Conservation (phyloP, 2,888 invertebrate species). For the Perizoma flavofasciatum region DNA sequence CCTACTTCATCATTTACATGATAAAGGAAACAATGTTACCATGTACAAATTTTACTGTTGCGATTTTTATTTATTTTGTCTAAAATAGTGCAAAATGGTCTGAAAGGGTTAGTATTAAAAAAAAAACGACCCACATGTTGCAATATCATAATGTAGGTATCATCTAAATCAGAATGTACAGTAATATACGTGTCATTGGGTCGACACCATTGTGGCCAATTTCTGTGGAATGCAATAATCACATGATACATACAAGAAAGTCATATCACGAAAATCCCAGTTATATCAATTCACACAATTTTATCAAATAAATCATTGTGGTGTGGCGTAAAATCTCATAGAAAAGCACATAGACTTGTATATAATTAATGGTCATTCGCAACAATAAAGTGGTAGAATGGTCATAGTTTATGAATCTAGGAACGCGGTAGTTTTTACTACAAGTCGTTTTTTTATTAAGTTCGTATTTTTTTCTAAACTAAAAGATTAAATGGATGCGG, state of each 20-base stretch:
- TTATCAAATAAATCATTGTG: slow-evolving; percentile 17
- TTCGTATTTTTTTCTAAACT: no score
- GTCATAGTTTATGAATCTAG: no score
- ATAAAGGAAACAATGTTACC: no score
- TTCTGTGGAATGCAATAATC: slow-evolving; percentile 32
- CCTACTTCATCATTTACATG: no score
- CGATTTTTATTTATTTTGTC: no score
- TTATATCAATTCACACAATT: slow-evolving; percentile 21
- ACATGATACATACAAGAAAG: slow-evolving; percentile 24
- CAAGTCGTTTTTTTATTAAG: no score
- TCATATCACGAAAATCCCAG: slow-evolving; percentile 17
- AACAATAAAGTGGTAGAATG: slow-evolving; percentile 2
- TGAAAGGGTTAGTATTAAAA: no score
- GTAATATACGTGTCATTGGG: slow-evolving; percentile 2
- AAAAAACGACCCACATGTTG: not conserved
- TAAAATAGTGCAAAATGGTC: no score
- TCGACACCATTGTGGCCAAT: slow-evolving; percentile 20
- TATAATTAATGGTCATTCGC: slow-evolving; percentile 6
- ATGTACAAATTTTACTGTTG: no score
- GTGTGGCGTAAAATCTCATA: slow-evolving; percentile 19
- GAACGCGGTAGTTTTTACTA: no score
- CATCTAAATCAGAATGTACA: not conserved
- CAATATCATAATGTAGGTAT: not conserved
- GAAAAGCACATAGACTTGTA: slow-evolving; percentile 16
- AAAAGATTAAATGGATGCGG: no score